Conservation (phyloP, 2,797 vertebrate species). For the Sebastes hopkinsi region DNA sequence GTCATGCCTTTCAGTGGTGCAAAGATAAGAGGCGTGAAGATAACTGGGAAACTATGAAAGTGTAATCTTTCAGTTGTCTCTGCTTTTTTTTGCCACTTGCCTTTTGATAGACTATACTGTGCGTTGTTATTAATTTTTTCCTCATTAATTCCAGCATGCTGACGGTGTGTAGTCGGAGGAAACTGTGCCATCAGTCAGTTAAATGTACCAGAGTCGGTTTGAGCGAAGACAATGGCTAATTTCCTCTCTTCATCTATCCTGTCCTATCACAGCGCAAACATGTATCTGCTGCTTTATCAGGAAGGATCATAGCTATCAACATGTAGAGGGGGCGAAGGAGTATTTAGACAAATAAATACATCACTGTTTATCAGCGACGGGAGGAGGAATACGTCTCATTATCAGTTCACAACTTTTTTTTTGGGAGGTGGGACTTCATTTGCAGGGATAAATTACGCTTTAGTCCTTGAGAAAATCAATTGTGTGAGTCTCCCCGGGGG, state of each 20-base stretch:
- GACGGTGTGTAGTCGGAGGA: slow-evolving; percentile 45
- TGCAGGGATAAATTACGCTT: slow-evolving; percentile 63
- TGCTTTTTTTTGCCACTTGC: slow-evolving; percentile 26
- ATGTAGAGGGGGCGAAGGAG: background rate
- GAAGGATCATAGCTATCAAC: slow-evolving; percentile 18
- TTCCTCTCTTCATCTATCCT: slow-evolving; percentile 40
- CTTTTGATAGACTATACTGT: slow-evolving; percentile 47
- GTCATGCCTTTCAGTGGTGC: slow-evolving; percentile 55
- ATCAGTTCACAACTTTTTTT: slow-evolving; percentile 48
- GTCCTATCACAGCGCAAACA: slow-evolving; percentile 22
- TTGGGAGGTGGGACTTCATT: slow-evolving; percentile 22
- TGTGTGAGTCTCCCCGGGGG: slow-evolving; percentile 37
- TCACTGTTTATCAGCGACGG: slow-evolving; percentile 19
- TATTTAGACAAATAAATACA: slow-evolving; percentile 40
- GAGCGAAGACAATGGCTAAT: slow-evolving; percentile 58
- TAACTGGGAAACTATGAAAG: slow-evolving; percentile 54
- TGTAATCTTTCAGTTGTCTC: slow-evolving; percentile 60
- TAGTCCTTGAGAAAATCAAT: slow-evolving; percentile 71
- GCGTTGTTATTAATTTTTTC: slow-evolving; percentile 42
- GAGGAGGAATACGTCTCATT: slow-evolving; percentile 24
- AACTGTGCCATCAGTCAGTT: slow-evolving; percentile 60
- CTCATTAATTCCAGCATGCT: slow-evolving; percentile 54
- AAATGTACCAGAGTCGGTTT: slow-evolving; percentile 56
- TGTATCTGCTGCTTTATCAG: slow-evolving; percentile 46
- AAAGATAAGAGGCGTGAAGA: slow-evolving; percentile 59